Percentiles rank a stretch among this genome's conserved stretches.
phyloP scores from a whole-genome alignment of 2,113 vertebrate species.

The Sceloporus tristichus region DNA sequence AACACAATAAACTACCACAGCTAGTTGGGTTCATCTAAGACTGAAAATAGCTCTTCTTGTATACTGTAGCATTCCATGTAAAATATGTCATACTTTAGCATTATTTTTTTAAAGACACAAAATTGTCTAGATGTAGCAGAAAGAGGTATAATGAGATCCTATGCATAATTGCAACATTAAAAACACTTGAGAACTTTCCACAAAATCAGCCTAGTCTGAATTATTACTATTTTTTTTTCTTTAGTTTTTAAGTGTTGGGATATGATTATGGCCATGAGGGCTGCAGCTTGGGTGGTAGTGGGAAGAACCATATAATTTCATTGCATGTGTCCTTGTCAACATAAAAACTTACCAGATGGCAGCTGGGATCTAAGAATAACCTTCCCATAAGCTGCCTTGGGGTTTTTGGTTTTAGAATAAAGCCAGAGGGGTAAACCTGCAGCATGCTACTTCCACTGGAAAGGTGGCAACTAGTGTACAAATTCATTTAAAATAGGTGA shows the following conservation, averaged over 20 bases:
- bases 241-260: conserved; percentile 53
- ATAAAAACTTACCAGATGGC: conserved; percentile 55
- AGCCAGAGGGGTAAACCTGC: not conserved
- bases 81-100: conserved; percentile 47
- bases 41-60: conserved; percentile 69
- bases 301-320: conserved; percentile 48
- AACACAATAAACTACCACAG: conserved; percentile 64
- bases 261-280: conserved; percentile 58
- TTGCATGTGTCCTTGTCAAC: conserved; percentile 44
- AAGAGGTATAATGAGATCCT: conserved; percentile 69
- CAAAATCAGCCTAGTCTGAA: conserved; percentile 56
- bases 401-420: conserved; percentile 50
- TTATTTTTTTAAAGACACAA: conserved; percentile 73
- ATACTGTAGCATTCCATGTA: conserved; percentile 72
- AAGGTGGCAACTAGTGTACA: conserved; percentile 24
- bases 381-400: conserved; percentile 41
- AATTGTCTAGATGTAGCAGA: conserved; percentile 56
- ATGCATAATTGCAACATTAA: conserved; percentile 59
- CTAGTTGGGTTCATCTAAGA: conserved; percentile 72
- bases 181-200: conserved; percentile 50
- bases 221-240: conserved; percentile 50
- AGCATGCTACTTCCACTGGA: conserved; percentile 7
- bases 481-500: too few relatives aligned
- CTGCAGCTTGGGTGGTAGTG: conserved; percentile 35
- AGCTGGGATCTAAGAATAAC: conserved; percentile 71